phyloP scores from a whole-genome alignment of 2,797 vertebrate genomes.

The Okamejei kenojei region DNA sequence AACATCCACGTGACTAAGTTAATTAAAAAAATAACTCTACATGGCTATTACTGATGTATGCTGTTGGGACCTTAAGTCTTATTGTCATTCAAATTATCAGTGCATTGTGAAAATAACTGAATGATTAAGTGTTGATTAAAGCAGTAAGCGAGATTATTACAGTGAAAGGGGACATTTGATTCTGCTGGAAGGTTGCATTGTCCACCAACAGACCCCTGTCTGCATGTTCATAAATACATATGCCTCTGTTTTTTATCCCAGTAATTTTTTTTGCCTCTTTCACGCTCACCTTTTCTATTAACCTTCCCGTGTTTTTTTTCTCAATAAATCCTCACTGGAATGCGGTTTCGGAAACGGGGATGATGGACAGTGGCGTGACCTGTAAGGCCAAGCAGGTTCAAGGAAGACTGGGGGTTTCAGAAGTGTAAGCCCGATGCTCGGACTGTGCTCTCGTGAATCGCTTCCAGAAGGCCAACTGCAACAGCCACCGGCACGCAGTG shows the following conservation, averaged over 20 bases:
- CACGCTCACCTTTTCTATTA: conserved; percentile 35
- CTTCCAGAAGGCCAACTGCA: conserved; percentile 89
- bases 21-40: conserved; percentile 62
- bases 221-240: conserved; percentile 64
- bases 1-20: conserved; percentile 56
- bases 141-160: conserved; percentile 86
- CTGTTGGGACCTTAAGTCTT: conserved; percentile 65
- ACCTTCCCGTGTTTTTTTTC: conserved; percentile 60
- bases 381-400: conserved; percentile 91
- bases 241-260: conserved; percentile 54
- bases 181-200: conserved; percentile 68
- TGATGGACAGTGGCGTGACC: conserved; percentile 84
- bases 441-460: conserved; percentile 84
- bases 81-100: conserved; percentile 78
- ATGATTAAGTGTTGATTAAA: conserved; percentile 68
- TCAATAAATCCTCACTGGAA: conserved; percentile 81
- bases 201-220: conserved; percentile 56
- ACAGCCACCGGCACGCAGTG: conserved; percentile 73
- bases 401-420: conserved; percentile 88
- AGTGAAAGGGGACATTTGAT: conserved; percentile 69
- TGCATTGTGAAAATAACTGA: conserved; percentile 67
- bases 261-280: conserved; percentile 52
- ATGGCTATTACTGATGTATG: conserved; percentile 67
- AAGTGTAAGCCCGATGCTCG: conserved; percentile 92
- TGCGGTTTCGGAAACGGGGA: conserved; percentile 96